phyloP scores from a whole-genome alignment of 2,797 vertebrate species.

The Holocentrus rufus region DNA sequence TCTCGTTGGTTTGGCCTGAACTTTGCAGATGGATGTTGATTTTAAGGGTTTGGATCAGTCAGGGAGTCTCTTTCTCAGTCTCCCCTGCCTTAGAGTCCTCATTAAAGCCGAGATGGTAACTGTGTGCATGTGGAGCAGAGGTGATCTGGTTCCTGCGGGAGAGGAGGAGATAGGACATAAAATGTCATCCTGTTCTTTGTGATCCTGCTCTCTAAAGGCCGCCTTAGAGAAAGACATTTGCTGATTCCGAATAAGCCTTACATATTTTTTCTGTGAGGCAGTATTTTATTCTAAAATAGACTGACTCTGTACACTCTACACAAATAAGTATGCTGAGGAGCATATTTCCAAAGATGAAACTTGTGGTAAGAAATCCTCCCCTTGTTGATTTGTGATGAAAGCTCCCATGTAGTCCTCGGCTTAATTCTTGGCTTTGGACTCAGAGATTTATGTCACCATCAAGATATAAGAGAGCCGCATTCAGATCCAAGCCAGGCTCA shows the following conservation, averaged over 20 bases:
- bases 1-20: constrained; percentile 2
- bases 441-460: background rate
- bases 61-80: background rate
- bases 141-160: constrained; percentile 8
- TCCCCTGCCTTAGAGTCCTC: background rate
- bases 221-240: background rate
- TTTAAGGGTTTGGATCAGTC: background rate
- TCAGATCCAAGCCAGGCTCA: background rate
- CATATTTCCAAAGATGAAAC: background rate
- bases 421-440: background rate
- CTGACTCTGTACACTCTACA: background rate
- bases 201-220: background rate
- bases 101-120: background rate
- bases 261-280: background rate
- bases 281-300: background rate
- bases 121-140: background rate
- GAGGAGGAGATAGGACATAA: constrained; percentile 16
- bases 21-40: constrained; percentile 13
- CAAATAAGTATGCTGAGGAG: background rate
- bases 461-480: background rate
- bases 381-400: background rate
- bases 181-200: background rate
- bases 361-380: background rate
- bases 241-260: background rate
- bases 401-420: background rate